These are phyloP conservation scores for Eulemur mongoz DNA, from an alignment of 2,797 vertebrate species.

Conservation along the genomic window DNA sequence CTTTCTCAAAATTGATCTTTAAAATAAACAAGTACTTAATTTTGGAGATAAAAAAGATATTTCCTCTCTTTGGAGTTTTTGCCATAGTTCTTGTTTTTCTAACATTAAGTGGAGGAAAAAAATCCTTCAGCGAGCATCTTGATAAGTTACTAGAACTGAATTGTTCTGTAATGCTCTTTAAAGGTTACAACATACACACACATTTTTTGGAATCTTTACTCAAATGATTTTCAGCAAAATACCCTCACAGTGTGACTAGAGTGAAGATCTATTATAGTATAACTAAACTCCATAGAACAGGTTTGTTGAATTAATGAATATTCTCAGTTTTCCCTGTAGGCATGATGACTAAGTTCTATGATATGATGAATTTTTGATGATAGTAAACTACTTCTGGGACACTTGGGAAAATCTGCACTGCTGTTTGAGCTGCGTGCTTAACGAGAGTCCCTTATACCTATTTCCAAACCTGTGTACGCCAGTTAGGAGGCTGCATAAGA, in stretches of 20 bases:
- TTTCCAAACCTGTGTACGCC: not conserved
- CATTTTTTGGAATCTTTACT: not conserved
- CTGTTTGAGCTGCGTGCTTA: not conserved
- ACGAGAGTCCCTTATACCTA: not conserved
- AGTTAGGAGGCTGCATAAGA: not conserved
- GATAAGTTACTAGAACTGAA: not conserved
- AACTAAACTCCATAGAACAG: not conserved
- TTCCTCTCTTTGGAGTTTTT: not conserved
- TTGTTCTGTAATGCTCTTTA: not conserved
- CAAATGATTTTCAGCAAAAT: not conserved
- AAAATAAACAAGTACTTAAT: not conserved
- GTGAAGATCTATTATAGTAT: not conserved
- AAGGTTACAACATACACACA: not conserved
- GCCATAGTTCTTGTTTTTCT: not conserved
- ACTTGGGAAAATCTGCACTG: not conserved
- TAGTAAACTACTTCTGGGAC: not conserved
- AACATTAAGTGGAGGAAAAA: not conserved
- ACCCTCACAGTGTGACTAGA: not conserved
- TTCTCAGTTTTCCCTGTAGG: not conserved
- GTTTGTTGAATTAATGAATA: not conserved
- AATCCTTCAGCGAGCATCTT: not conserved
- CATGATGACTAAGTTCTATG: not conserved
- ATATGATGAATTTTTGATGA: not conserved
- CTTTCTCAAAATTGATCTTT: not conserved
- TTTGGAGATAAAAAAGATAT: not conserved